Evolutionary conservation across 2,113 vertebrate species (phyloP).

Genomic region (Psophia crepitans): DNA sequence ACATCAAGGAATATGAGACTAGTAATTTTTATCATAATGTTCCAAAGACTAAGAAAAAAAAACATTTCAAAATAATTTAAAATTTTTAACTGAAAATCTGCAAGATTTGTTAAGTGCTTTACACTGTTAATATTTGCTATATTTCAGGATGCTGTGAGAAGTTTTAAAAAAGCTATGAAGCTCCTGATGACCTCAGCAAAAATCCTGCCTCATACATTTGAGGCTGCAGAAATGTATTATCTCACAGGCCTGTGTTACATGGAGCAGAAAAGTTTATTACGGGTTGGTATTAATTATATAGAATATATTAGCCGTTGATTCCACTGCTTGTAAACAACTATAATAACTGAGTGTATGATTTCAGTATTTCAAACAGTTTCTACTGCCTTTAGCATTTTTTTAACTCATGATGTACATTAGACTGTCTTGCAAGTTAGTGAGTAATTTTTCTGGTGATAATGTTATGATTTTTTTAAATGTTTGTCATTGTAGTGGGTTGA

Average conservation of each 20-base stretch:
- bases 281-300: conserved; percentile 44
- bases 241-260: conserved; percentile 76
- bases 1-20: background rate
- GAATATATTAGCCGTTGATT: background rate
- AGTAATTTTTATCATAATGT: background rate
- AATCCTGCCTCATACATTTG: background rate
- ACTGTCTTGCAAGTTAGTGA: background rate
- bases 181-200: conserved; percentile 15
- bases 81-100: background rate
- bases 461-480: background rate
- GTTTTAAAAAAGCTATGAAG: conserved; percentile 69
- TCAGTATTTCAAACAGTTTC: background rate
- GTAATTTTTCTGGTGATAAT: background rate
- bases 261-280: conserved; percentile 63
- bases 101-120: background rate
- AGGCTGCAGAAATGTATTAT: conserved; percentile 72
- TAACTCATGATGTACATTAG: background rate
- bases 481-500: too few relatives aligned
- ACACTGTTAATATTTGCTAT: background rate
- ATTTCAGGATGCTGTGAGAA: conserved; percentile 74
- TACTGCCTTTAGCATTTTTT: background rate
- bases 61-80: background rate
- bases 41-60: background rate
- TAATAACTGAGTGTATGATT: background rate
- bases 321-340: background rate